Evolutionary conservation across 2,113 vertebrate genomes (phyloP).

Genomic region (Aegithalos caudatus): DNA sequence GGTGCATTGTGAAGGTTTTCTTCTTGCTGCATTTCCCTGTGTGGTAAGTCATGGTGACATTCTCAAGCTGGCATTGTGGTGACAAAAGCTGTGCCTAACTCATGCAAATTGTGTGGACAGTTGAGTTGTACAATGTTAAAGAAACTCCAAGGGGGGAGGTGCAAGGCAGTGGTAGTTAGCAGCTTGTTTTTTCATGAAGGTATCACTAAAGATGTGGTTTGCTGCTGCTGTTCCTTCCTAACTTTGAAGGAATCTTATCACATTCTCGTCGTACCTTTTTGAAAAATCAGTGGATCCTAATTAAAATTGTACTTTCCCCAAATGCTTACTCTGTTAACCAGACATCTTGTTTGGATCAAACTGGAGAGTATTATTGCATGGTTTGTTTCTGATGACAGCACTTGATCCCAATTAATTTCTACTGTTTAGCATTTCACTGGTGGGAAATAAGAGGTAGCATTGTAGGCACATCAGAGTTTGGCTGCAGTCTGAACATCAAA

Average conservation of each 20-base stretch:
- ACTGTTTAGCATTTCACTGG: neutral
- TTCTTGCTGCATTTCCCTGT: neutral
- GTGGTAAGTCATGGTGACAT: neutral
- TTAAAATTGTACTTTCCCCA: neutral
- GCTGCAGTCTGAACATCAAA: conserved; percentile 26
- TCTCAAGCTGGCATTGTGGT: neutral
- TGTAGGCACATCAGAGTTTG: neutral
- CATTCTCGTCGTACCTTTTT: neutral
- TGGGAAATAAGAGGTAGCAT: neutral
- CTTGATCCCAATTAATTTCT: neutral
- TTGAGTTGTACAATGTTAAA: neutral
- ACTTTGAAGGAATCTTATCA: neutral
- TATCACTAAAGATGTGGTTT: neutral
- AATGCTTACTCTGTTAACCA: neutral
- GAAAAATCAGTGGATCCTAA: neutral
- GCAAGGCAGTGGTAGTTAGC: neutral
- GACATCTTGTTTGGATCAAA: rapidly evolving
- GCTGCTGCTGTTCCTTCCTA: neutral
- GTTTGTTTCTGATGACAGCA: neutral
- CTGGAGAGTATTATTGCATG: neutral
- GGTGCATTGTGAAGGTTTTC: neutral
- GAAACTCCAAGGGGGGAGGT: neutral
- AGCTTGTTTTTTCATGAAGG: neutral
- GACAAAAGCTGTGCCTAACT: neutral
- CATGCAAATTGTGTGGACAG: neutral